phyloP scores from a whole-genome alignment of 2,797 vertebrate genomes.

The Sus cebifrons region DNA sequence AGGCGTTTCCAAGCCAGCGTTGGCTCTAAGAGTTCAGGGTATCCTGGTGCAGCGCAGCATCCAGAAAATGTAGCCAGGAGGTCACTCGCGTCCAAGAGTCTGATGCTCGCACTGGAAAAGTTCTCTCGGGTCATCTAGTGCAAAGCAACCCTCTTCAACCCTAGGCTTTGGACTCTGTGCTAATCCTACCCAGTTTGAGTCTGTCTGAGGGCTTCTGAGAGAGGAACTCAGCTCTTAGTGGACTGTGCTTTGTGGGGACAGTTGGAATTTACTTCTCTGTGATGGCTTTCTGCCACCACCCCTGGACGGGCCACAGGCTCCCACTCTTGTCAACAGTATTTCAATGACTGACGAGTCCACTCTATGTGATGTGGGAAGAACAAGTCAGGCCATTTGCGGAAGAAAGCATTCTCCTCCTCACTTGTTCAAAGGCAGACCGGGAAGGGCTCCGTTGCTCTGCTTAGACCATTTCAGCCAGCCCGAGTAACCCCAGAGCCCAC shows the following conservation, averaged over 20 bases:
- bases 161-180: constrained; percentile 48
- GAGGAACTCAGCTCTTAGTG: not conserved
- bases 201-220: constrained; percentile 53
- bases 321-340: not conserved
- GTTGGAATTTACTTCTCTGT: not conserved
- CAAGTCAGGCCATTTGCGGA: not conserved
- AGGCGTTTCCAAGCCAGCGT: constrained; percentile 86
- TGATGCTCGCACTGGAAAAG: constrained; percentile 72
- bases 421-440: not conserved
- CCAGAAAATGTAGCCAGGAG: constrained; percentile 87
- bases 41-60: constrained; percentile 82
- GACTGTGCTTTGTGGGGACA: not conserved
- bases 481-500: not conserved
- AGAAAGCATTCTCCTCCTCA: not conserved
- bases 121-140: constrained; percentile 78
- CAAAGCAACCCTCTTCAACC: constrained; percentile 72
- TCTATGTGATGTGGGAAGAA: not conserved
- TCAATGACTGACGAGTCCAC: not conserved
- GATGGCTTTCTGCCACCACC: not conserved
- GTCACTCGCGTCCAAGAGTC: constrained; percentile 87
- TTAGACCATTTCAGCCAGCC: not conserved
- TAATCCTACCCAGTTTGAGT: constrained; percentile 68
- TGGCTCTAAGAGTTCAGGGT: constrained; percentile 84
- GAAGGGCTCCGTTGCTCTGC: not conserved
- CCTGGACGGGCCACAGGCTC: not conserved